A percentile compares a stretch with the other conserved stretches of the same genome.
Conservation (phyloP, 2,113 vertebrate genomes). For the Talpa occidentalis region DNA sequence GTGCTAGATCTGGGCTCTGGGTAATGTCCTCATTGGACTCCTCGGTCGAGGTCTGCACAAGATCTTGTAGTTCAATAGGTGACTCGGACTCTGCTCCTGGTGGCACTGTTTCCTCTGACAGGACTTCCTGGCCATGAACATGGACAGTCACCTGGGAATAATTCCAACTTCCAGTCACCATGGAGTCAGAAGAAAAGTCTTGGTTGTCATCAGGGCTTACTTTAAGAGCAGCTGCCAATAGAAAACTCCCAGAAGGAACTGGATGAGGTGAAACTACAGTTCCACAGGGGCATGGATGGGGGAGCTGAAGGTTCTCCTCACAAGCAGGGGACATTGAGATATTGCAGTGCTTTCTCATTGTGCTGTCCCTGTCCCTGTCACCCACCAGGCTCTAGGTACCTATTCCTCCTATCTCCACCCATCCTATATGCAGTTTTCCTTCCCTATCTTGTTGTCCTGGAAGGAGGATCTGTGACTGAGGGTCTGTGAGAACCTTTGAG, state of each 20-base stretch:
- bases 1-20: slow-evolving; percentile 37
- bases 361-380: not conserved
- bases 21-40: slow-evolving; percentile 52
- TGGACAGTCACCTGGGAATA: slow-evolving; percentile 82
- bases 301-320: not conserved
- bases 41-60: slow-evolving; percentile 39
- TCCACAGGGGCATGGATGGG: not conserved
- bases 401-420: not conserved
- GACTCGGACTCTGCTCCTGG: slow-evolving; percentile 59
- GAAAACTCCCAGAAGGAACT: slow-evolving; percentile 33
- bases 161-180: slow-evolving; percentile 80
- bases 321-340: not conserved
- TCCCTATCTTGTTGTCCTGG: not conserved
- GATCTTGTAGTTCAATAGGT: slow-evolving; percentile 50
- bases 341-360: not conserved
- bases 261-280: not conserved
- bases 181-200: slow-evolving; percentile 48
- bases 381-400: not conserved
- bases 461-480: not conserved
- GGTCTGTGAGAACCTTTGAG: not conserved
- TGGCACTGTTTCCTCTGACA: slow-evolving; percentile 74
- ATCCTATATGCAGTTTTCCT: not conserved
- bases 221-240: slow-evolving; percentile 21
- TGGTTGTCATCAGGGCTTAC: slow-evolving; percentile 42
- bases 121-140: slow-evolving; percentile 81